Percentiles rank a stretch among this genome's conserved stretches.
These are phyloP conservation scores for Macaria liturata DNA, from an alignment of 2,888 invertebrate genomes.

Conservation along the genomic window DNA sequence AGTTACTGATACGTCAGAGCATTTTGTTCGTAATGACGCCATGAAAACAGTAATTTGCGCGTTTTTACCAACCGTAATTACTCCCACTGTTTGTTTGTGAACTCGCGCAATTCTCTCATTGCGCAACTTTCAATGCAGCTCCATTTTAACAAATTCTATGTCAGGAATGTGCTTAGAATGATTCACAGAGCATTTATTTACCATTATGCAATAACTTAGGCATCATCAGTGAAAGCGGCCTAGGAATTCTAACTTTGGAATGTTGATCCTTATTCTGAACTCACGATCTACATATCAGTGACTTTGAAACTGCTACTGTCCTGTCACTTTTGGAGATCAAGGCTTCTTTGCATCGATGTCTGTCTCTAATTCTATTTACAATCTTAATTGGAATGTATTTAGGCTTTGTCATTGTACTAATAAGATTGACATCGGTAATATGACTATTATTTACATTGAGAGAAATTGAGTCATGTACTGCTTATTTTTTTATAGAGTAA, in stretches of 20 bases:
- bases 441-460: too few species aligned
- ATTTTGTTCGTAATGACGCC: too few species aligned
- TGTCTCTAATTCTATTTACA: constrained; percentile 5
- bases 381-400: constrained; percentile 4
- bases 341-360: constrained; percentile 20
- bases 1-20: too few species aligned
- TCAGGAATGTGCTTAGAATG: constrained; percentile 29
- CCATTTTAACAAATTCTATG: constrained; percentile 21
- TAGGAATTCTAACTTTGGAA: constrained; percentile 42
- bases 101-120: constrained; percentile 10
- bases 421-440: too few species aligned
- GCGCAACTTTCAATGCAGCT: constrained; percentile 21
- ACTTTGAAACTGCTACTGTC: constrained; percentile 6
- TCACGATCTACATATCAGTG: constrained; percentile 21
- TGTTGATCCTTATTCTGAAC: constrained; percentile 43
- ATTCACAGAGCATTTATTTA: constrained; percentile 37
- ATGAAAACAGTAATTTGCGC: too few species aligned
- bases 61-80: constrained; percentile 3
- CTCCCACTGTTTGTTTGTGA: constrained; percentile 1
- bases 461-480: too few species aligned
- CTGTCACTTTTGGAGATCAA: constrained; percentile 31
- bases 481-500: too few species aligned
- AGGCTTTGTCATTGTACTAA: neutral
- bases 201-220: constrained; percentile 48
- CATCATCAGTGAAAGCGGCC: constrained; percentile 44